Evolutionary conservation across 2,113 vertebrate genomes (phyloP).

Genomic region (Balaenoptera acutorostrata): DNA sequence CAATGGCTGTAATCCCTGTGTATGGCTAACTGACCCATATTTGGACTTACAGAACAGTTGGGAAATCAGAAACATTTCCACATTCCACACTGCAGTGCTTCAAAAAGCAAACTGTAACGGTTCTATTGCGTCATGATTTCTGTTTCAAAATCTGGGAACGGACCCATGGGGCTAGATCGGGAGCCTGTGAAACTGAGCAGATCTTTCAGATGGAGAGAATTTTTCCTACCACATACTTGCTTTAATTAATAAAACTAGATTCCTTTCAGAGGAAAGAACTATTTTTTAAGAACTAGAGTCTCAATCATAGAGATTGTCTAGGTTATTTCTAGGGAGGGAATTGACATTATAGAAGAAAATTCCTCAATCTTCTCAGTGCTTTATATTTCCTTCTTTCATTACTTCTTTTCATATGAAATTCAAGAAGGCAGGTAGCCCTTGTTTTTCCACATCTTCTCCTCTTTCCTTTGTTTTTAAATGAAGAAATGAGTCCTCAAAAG

Average conservation of each 20-base stretch:
- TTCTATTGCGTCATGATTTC: background rate
- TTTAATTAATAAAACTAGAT: background rate
- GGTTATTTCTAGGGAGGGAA: background rate
- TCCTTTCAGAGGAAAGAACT: background rate
- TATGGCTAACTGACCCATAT: background rate
- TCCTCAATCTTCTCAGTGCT: background rate
- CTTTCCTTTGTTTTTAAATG: background rate
- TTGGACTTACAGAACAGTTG: background rate
- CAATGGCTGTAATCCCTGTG: background rate
- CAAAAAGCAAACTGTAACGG: background rate
- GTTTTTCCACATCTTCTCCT: background rate
- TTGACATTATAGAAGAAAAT: background rate
- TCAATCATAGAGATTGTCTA: background rate
- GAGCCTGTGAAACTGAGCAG: background rate
- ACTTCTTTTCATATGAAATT: slow-evolving; percentile 4
- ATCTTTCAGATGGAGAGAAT: background rate
- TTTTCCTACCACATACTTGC: background rate
- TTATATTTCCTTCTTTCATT: background rate
- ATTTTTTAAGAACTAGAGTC: background rate
- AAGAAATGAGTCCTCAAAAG: background rate
- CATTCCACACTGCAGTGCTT: background rate
- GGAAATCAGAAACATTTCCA: background rate
- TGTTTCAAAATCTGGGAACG: background rate
- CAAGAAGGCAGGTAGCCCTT: background rate
- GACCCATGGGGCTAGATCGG: background rate